phyloP scores from a whole-genome alignment of 2,797 vertebrate genomes.

The Crenichthys baileyi region DNA sequence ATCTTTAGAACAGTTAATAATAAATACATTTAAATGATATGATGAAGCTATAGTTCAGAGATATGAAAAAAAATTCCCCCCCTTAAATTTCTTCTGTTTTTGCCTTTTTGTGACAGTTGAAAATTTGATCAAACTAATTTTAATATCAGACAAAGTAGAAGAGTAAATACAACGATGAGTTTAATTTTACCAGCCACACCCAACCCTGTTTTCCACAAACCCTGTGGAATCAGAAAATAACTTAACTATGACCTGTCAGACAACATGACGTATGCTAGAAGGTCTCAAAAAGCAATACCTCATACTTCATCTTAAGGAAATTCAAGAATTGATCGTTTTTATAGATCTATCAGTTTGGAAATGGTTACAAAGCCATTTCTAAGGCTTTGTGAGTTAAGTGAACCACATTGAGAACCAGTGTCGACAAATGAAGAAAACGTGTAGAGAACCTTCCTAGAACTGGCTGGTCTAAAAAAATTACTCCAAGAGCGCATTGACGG shows the following conservation, averaged over 20 bases:
- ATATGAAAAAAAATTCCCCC: background rate
- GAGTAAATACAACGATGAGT: background rate
- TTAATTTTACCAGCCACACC: background rate
- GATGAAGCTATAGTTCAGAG: background rate
- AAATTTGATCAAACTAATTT: background rate
- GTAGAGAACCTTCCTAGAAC: background rate
- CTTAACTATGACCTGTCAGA: background rate
- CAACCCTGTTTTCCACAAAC: background rate
- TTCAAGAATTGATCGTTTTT: background rate
- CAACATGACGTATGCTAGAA: background rate
- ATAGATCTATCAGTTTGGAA: too few species aligned
- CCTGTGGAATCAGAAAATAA: background rate
- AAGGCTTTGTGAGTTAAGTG: too few species aligned
- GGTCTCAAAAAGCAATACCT: background rate
- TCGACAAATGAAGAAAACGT: background rate
- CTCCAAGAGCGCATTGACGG: too few species aligned
- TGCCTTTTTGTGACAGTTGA: background rate
- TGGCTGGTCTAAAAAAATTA: too few species aligned
- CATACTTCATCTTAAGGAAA: background rate
- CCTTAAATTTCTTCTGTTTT: background rate
- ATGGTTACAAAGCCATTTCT: too few species aligned
- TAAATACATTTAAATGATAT: slow-evolving; percentile 4
- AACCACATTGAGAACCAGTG: background rate
- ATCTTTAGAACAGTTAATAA: background rate
- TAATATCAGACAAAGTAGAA: background rate